Percentiles rank a stretch among this genome's conserved stretches.
Evolutionary conservation across 2,797 vertebrate species (phyloP).

Genomic region (Thunnus albacares): DNA sequence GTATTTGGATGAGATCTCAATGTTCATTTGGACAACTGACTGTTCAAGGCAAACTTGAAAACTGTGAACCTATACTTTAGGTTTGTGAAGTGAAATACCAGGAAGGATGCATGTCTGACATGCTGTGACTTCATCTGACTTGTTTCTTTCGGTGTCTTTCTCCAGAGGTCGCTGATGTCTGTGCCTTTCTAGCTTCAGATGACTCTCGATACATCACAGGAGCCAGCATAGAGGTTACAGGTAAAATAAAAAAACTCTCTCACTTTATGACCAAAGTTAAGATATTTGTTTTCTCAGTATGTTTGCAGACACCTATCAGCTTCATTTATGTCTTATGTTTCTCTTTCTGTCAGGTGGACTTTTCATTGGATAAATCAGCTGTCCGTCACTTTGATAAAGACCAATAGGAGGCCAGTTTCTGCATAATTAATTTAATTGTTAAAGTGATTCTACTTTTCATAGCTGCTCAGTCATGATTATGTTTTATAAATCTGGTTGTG

Average conservation of each 20-base stretch:
- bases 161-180: constrained; percentile 91
- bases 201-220: constrained; percentile 93
- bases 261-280: not conserved
- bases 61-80: too few relatives aligned
- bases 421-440: not conserved
- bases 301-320: not conserved
- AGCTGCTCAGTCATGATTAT: not conserved
- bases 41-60: too few relatives aligned
- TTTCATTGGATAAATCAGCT: constrained; percentile 81
- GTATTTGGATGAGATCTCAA: too few relatives aligned
- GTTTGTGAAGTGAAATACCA: not conserved
- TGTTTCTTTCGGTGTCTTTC: constrained; percentile 1
- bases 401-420: constrained; percentile 2
- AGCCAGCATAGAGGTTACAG: constrained; percentile 90
- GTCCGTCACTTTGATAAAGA: not conserved
- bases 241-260: constrained; percentile 66
- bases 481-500: constrained; percentile 8
- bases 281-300: too few relatives aligned
- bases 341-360: constrained; percentile 81
- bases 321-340: not conserved
- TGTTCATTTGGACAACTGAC: too few relatives aligned
- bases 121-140: not conserved
- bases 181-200: constrained; percentile 91
- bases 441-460: not conserved
- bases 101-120: not conserved